Base-by-base conservation (phyloP, 1,140 invertebrate species). In the Physella acuta region DNA sequence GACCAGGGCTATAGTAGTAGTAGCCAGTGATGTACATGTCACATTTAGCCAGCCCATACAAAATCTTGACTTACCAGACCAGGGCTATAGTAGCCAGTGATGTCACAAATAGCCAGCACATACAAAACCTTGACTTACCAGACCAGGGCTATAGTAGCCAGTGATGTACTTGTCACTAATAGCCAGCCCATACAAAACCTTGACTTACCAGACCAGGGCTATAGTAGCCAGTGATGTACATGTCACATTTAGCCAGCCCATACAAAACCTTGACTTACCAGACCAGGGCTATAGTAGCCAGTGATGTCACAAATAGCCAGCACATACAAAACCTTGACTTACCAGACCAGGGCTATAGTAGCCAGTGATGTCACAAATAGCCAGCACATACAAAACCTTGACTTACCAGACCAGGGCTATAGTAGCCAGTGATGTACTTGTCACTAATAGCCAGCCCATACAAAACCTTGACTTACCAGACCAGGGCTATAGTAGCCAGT, bases 201-300 rank as follows among this genome's bases (percentile, higher is more conserved):
- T n/a, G n/a, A n/a, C n/a, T n/a, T n/a, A n/a, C n/a, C n/a, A n/a
- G n/a, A n/a, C n/a, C 93, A 84, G 97, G 89, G 52, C 92, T 92
- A 73, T 92, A 91, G 80, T 91, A 92, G 79, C 95, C 94, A 73
- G 88, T 91, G 78, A 94, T 85, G 85, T 95, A 96, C 82, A 93
- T 94, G 83, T 98, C 94, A 86, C 94, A 98, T 76, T 99, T 93
- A 71, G 93, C 92, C 30, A 97, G 93, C 70, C 98, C 90, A 81
- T 94, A 96, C 96, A 99, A 84, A 99, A 99, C 5, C 96, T 95
- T 83, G 96, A 92, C 80, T 97, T 94, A 0, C 94, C 91, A 30
- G 96, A 95, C 94, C 99, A 95, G 81, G 98, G 95, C 95, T 98
- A 98, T 51, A 99, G 87, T 20, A 99, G 88, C n/a, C n/a, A n/a